Conservation (phyloP, 2,113 vertebrate species). For the Lutjanus erythropterus region DNA sequence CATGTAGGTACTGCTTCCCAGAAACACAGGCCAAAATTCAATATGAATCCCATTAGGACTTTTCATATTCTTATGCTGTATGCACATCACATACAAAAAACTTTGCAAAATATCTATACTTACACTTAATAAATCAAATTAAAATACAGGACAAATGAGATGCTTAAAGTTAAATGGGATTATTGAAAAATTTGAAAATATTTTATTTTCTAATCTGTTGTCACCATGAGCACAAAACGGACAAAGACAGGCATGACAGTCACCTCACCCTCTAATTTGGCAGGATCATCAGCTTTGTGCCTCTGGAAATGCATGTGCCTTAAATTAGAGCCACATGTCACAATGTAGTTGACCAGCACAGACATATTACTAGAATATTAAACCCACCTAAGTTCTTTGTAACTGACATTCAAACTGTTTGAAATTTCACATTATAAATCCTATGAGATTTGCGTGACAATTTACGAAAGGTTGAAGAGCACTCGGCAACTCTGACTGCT, state of each 20-base stretch:
- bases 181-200: not conserved
- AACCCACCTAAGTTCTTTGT: slow-evolving; percentile 89
- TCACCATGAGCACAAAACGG: not conserved
- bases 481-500: not conserved
- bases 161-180: not conserved
- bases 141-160: not conserved
- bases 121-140: not conserved
- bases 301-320: slow-evolving; percentile 94
- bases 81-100: not conserved
- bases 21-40: slow-evolving; percentile 11
- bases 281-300: slow-evolving; percentile 89
- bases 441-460: slow-evolving; percentile 84
- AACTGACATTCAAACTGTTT: slow-evolving; percentile 94
- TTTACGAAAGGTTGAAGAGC: slow-evolving; percentile 84
- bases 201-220: slow-evolving; percentile 14
- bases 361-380: slow-evolving; percentile 90
- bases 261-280: slow-evolving; percentile 88
- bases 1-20: slow-evolving; percentile 39
- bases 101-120: not conserved
- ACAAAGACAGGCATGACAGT: slow-evolving; percentile 79
- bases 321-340: slow-evolving; percentile 95
- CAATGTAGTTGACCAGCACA: slow-evolving; percentile 88
- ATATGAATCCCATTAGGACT: slow-evolving; percentile 15
- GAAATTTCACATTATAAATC: slow-evolving; percentile 92
- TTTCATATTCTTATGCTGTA: not conserved